phyloP scores from a whole-genome alignment of 1,140 invertebrate genomes.

The Achroia grisella region DNA sequence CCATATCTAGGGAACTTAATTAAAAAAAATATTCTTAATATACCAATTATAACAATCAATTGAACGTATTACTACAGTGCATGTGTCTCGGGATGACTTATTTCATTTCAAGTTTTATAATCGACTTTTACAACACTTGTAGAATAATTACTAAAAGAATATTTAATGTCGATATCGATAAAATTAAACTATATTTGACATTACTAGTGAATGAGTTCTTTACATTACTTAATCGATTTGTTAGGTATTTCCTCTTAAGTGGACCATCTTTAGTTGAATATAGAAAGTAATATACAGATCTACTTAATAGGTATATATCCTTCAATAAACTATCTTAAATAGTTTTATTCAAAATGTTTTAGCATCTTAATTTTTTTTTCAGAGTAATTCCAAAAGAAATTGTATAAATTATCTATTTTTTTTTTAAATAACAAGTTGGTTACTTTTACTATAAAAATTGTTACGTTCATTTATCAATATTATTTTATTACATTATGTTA shows the following conservation, averaged over 20 bases:
- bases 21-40: not conserved
- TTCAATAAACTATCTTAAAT: slow-evolving; percentile 20
- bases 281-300: slow-evolving; percentile 35
- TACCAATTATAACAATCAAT: slow-evolving; percentile 17
- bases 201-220: slow-evolving; percentile 63
- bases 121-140: too few relatives aligned
- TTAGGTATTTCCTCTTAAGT: slow-evolving; percentile 60
- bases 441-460: too few relatives aligned
- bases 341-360: not conserved
- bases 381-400: too few relatives aligned
- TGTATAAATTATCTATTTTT: too few relatives aligned
- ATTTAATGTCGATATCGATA: slow-evolving; percentile 17
- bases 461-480: too few relatives aligned
- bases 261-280: slow-evolving; percentile 54
- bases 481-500: too few relatives aligned
- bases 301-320: slow-evolving; percentile 8
- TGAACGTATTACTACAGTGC: too few relatives aligned
- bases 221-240: slow-evolving; percentile 67
- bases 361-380: too few relatives aligned
- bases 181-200: slow-evolving; percentile 8
- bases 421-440: too few relatives aligned
- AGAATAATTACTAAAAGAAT: too few relatives aligned
- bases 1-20: too few relatives aligned
- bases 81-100: too few relatives aligned
- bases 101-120: not conserved